These are phyloP conservation scores for Agrypnus murinus DNA, from an alignment of 2,888 invertebrate species.

Conservation along the genomic window DNA sequence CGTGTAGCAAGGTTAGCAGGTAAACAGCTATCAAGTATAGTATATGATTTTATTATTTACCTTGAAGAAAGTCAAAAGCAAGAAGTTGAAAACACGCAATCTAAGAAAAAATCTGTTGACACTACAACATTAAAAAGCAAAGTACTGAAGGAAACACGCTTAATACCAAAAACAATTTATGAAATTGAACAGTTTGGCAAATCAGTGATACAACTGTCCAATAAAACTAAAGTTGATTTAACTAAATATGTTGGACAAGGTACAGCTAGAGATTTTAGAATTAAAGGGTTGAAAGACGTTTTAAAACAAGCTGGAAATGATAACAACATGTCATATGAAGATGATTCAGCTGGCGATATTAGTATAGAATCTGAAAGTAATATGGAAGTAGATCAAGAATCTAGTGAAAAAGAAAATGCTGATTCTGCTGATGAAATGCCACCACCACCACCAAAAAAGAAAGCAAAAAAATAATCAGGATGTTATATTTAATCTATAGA, in stretches of 20 bases:
- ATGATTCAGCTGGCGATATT: conserved; percentile 36
- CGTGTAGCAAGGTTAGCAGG: conserved; percentile 76
- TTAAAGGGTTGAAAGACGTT: conserved; percentile 68
- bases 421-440: conserved; percentile 9
- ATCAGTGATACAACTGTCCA: conserved; percentile 75
- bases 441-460: conserved; percentile 41
- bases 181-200: conserved; percentile 79
- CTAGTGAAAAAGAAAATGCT: conserved; percentile 37
- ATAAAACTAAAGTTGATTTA: conserved; percentile 75
- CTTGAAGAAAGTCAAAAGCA: conserved; percentile 73
- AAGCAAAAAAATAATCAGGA: conserved; percentile 33
- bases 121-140: conserved; percentile 69
- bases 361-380: conserved; percentile 32
- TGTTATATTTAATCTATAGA: no score
- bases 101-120: conserved; percentile 64
- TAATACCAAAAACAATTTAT: conserved; percentile 78
- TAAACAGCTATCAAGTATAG: conserved; percentile 74
- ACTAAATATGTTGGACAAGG: conserved; percentile 76
- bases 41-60: conserved; percentile 76
- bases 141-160: conserved; percentile 76
- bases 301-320: conserved; percentile 46
- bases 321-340: conserved; percentile 36
- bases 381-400: conserved; percentile 36
- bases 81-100: conserved; percentile 59
- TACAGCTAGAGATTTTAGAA: conserved; percentile 79